Conservation (phyloP, 2,888 invertebrate genomes). For the Choreutis nemorana region DNA sequence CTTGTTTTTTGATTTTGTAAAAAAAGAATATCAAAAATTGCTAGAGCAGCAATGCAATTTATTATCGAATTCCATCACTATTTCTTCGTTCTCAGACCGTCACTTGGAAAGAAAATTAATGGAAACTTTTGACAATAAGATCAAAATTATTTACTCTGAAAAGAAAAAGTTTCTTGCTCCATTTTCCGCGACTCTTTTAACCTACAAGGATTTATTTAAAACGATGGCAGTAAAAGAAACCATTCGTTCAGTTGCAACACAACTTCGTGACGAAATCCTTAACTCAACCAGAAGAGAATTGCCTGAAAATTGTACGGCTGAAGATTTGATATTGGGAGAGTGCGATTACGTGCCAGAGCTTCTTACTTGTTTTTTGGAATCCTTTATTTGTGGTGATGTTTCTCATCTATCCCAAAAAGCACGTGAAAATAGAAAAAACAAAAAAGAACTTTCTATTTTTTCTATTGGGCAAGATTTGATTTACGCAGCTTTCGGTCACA, state of each 20-base stretch:
- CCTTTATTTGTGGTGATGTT: conserved; percentile 7
- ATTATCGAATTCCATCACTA: conserved; percentile 15
- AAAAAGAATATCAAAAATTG: conserved; percentile 16
- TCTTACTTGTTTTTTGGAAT: conserved; percentile 6
- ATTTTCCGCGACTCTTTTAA: conserved; percentile 14
- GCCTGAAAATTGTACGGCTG: conserved; percentile 5
- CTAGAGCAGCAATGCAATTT: conserved; percentile 14
- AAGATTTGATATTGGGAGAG: conserved; percentile 8
- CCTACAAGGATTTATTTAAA: conserved; percentile 16
- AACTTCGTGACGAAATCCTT: conserved; percentile 16
- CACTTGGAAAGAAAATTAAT: conserved; percentile 14
- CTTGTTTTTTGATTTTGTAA: conserved; percentile 16
- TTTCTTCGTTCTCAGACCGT: conserved; percentile 14
- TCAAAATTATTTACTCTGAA: conserved; percentile 17
- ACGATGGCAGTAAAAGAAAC: conserved; percentile 16
- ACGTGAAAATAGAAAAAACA: conserved; percentile 7
- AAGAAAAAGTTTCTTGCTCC: conserved; percentile 18
- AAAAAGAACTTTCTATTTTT: conserved; percentile 8
- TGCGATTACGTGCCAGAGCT: conserved; percentile 9
- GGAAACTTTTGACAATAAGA: conserved; percentile 17
- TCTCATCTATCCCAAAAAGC: conserved; percentile 8
- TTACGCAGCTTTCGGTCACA: conserved; percentile 10
- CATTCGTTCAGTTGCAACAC: conserved; percentile 16
- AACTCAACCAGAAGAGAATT: conserved; percentile 6
- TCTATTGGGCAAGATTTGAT: no score